phyloP scores from a whole-genome alignment of 2,113 vertebrate genomes.

The Amazona guildingii region DNA sequence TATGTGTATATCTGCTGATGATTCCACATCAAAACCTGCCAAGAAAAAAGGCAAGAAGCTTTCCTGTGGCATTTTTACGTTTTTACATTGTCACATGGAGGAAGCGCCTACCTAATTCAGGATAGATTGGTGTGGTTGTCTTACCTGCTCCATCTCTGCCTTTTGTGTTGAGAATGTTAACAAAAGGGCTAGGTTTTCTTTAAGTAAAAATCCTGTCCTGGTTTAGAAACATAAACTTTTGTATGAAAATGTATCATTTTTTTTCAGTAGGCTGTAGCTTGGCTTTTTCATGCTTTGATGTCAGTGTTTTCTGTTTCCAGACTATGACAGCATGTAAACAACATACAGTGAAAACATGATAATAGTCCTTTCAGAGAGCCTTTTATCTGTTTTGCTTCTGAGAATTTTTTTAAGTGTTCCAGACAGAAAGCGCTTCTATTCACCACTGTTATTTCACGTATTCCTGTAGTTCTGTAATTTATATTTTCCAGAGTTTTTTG shows the following conservation, averaged over 20 bases:
- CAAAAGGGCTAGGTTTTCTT: neutral
- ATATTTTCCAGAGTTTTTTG: neutral
- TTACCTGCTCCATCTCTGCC: neutral
- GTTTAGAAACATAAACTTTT: neutral
- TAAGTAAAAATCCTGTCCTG: neutral
- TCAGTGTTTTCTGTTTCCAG: neutral
- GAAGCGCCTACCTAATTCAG: neutral
- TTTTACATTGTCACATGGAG: neutral
- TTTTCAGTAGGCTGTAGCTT: neutral
- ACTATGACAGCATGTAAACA: neutral
- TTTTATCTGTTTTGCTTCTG: neutral
- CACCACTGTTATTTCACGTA: neutral
- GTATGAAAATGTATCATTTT: neutral
- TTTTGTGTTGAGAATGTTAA: neutral
- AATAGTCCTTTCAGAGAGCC: neutral
- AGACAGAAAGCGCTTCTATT: neutral
- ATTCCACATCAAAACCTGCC: neutral
- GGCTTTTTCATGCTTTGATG: neutral
- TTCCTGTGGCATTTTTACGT: neutral
- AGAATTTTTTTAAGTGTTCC: neutral
- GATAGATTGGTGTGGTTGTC: neutral
- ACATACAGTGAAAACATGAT: neutral
- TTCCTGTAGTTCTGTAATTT: neutral
- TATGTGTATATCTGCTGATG: neutral
- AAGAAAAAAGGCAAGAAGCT: neutral